These are phyloP conservation scores for Lepeophtheirus nordmannii DNA, from an alignment of 2,888 invertebrate genomes.

Conservation along the genomic window DNA sequence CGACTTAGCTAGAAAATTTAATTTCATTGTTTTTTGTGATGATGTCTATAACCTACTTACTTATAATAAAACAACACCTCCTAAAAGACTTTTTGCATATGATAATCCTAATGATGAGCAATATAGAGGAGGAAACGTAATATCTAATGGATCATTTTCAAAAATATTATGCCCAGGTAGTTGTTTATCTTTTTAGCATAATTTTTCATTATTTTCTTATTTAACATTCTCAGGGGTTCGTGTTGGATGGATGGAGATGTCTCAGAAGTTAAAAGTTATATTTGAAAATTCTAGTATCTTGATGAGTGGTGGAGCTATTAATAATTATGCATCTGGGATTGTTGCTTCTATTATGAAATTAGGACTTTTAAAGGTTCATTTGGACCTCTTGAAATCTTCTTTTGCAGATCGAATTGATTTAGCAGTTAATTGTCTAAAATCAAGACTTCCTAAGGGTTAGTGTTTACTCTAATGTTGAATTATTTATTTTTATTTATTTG, in stretches of 20 bases:
- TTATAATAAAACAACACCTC: slow-evolving; percentile 36
- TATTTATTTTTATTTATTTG: too few species aligned
- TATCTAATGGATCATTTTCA: slow-evolving; percentile 49
- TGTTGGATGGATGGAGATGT: slow-evolving; percentile 49
- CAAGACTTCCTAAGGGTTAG: too few species aligned
- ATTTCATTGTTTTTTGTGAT: slow-evolving; percentile 41
- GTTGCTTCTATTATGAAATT: slow-evolving; percentile 36
- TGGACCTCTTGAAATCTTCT: slow-evolving; percentile 32
- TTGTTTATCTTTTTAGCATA: too few species aligned
- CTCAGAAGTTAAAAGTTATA: slow-evolving; percentile 34
- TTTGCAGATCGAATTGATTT: slow-evolving; percentile 35
- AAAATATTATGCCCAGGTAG: slow-evolving; percentile 46
- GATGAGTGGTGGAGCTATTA: slow-evolving; percentile 45
- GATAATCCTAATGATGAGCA: slow-evolving; percentile 33
- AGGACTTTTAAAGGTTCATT: slow-evolving; percentile 39
- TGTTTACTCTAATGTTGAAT: too few species aligned
- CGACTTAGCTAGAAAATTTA: slow-evolving; percentile 32
- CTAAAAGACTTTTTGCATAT: slow-evolving; percentile 42
- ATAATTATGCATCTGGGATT: slow-evolving; percentile 45
- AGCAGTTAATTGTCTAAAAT: slow-evolving; percentile 30
- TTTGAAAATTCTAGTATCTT: slow-evolving; percentile 39
- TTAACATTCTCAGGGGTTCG: slow-evolving; percentile 33
- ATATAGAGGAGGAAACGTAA: slow-evolving; percentile 35
- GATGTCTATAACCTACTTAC: slow-evolving; percentile 48
- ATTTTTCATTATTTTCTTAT: too few species aligned